A percentile compares a stretch with the other conserved stretches of the same genome.
These are phyloP conservation scores for Hanleya hanleyi DNA, from an alignment of 2,888 invertebrate species.

Conservation along the genomic window DNA sequence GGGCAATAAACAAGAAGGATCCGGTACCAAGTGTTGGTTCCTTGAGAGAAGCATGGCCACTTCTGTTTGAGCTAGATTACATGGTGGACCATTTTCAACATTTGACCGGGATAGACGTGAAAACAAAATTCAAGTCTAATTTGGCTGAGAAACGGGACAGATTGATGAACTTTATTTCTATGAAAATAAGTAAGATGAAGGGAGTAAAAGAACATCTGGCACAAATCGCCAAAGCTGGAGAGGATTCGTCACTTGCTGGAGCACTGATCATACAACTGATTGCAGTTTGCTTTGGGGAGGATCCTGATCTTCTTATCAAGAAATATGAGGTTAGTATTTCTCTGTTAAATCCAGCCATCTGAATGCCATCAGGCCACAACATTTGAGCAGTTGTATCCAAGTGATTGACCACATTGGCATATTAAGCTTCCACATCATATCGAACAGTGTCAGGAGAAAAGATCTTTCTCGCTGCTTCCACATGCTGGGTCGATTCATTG, in stretches of 20 bases:
- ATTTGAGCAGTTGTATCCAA: too few relatives aligned
- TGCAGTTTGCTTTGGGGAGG: neutral
- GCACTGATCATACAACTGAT: neutral
- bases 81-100: neutral
- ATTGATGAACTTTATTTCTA: neutral
- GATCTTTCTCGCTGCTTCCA: too few relatives aligned
- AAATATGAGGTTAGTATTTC: slow-evolving; percentile 1
- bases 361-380: too few relatives aligned
- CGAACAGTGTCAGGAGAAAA: too few relatives aligned
- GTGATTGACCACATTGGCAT: too few relatives aligned
- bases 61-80: neutral
- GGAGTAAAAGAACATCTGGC: neutral
- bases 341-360: too few relatives aligned
- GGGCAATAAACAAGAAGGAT: neutral
- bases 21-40: neutral
- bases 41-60: slow-evolving; percentile 4
- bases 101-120: neutral
- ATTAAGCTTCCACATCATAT: too few relatives aligned
- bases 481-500: too few relatives aligned
- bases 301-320: slow-evolving; percentile 1
- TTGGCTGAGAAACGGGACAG: neutral
- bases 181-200: neutral
- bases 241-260: neutral
- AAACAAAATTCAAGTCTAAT: neutral
- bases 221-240: neutral